These are phyloP conservation scores for Eulemur mongoz DNA, from an alignment of 2,797 vertebrate genomes.

Conservation along the genomic window DNA sequence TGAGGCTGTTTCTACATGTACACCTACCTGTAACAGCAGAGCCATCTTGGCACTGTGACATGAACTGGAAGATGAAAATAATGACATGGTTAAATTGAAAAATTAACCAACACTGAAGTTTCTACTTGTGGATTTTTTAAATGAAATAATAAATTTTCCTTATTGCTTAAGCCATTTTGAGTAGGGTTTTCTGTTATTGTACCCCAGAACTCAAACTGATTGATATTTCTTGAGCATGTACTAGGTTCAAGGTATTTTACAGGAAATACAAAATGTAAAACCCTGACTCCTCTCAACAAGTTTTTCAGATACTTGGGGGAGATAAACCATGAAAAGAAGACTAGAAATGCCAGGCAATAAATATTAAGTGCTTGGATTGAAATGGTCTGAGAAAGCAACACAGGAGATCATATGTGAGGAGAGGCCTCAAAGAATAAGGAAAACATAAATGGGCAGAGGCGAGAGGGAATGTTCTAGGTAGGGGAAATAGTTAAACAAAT, in stretches of 20 bases:
- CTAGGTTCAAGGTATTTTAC: neutral
- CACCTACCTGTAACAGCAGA: neutral
- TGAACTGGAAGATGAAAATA: neutral
- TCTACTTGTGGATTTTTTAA: neutral
- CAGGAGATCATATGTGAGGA: neutral
- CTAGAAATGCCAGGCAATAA: neutral
- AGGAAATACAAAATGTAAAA: conserved; percentile 31
- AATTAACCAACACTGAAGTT: neutral
- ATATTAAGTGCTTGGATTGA: neutral
- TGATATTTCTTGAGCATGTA: neutral
- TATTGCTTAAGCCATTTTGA: neutral
- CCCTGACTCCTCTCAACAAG: neutral
- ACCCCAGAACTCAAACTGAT: neutral
- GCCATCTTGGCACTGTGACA: neutral
- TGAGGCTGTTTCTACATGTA: neutral
- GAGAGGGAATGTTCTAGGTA: neutral
- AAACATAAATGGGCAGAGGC: neutral
- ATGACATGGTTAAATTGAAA: neutral
- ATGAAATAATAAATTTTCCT: neutral
- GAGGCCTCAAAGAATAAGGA: neutral
- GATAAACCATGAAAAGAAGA: neutral
- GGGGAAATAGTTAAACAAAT: neutral
- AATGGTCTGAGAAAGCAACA: neutral
- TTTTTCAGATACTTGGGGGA: neutral
- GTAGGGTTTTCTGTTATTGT: neutral